Base-by-base conservation (phyloP, 2,113 vertebrate species). In the Trematomus loennbergii region DNA sequence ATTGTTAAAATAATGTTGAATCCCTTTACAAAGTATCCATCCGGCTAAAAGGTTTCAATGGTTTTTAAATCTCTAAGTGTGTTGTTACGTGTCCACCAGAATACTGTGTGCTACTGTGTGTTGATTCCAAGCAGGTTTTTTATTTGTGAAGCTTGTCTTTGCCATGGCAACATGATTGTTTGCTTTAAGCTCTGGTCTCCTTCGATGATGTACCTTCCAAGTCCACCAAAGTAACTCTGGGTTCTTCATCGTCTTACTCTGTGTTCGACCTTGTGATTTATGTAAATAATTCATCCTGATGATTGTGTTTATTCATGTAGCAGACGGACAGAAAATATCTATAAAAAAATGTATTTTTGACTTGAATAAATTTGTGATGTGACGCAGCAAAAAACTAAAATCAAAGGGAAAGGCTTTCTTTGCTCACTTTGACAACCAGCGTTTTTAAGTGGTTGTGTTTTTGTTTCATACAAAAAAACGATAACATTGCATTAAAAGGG, bases 311-410 rank as follows among this genome's bases (percentile, higher is more conserved):
- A 88, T 93, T 94, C 89, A 93, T 95, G 94, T 95, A 94, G 95
- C 95, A 95, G 86, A 94, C 84, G 71, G 84, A 90, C 82, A 82
- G 79, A 97, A 96, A 97, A 96, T 95, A 88, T 89, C 92, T 93
- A 95, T 95, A 93, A 93, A 48, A 48, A 94, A 94, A 94, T 94
- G 93, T 92, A 95, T 95, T 99, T 99, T 97, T 97, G 97, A 97
- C 94, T 96, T 94, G 96, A 99, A 97, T 99, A 98, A 99, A 97
- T 96, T 94, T 97, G 95, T 93, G 90, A 90, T 52, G 97, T 96
- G 77, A 96, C 96, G 97, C 96, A 97, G 95, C 96, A 96, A 95
- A 95, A 85, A 70, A 72, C 17, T 11, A 59, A 66, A 62, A 22
- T 3, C 50, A 22, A 67, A 73, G 52, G 94, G 75, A 54, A 82